A percentile compares a stretch with the other conserved stretches of the same genome.
Conservation (phyloP, 2,888 invertebrate species). For the Smittia sp. region DNA sequence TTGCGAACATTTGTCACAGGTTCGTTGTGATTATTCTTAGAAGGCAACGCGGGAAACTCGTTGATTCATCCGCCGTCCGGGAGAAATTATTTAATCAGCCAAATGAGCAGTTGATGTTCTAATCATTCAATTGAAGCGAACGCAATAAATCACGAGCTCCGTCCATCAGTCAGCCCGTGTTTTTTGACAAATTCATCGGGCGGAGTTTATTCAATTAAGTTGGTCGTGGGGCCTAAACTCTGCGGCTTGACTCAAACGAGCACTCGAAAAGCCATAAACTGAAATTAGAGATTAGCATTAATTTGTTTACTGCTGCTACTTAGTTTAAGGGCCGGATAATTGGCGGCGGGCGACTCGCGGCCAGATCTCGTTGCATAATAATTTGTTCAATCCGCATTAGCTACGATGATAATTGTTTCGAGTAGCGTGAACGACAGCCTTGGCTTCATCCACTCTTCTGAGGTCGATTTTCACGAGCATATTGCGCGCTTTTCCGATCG, state of each 20-base stretch:
- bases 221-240: too few relatives aligned
- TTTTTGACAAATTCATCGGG: not conserved
- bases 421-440: not conserved
- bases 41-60: too few relatives aligned
- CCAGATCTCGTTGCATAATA: not conserved
- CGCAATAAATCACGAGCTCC: not conserved
- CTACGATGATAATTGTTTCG: not conserved
- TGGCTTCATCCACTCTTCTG: not conserved
- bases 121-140: not conserved
- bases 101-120: not conserved
- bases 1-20: too few relatives aligned
- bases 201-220: not conserved
- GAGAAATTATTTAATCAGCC: too few relatives aligned
- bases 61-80: too few relatives aligned
- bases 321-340: too few relatives aligned
- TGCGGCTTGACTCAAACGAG: too few relatives aligned
- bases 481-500: not conserved
- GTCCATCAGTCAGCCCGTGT: not conserved
- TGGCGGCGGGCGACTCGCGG: too few relatives aligned
- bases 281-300: too few relatives aligned
- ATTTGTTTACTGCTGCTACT: too few relatives aligned
- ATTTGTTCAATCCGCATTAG: not conserved
- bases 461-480: not conserved
- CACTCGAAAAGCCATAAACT: too few relatives aligned
- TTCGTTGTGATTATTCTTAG: too few relatives aligned